phyloP scores from a whole-genome alignment of 2,888 invertebrate genomes.

The Blastobasis adustella region DNA sequence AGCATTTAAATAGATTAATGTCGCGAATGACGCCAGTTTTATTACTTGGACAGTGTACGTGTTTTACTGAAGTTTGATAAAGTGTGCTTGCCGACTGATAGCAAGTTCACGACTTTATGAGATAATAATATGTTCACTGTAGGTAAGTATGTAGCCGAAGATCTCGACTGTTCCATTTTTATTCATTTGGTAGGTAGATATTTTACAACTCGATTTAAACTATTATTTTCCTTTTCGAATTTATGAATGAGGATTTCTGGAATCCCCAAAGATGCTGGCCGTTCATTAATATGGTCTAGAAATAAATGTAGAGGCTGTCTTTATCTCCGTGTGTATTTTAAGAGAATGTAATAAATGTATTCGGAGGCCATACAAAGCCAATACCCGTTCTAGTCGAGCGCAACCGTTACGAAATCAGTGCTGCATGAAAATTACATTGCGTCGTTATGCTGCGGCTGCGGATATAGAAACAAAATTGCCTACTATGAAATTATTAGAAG shows the following conservation, averaged over 20 bases:
- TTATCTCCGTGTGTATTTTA: slow-evolving; percentile 11
- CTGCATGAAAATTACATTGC: slow-evolving; percentile 64
- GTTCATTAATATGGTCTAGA: neutral
- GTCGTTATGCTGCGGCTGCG: slow-evolving; percentile 17
- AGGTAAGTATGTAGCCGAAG: neutral
- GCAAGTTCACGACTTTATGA: slow-evolving; percentile 63
- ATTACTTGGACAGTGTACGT: slow-evolving; percentile 32
- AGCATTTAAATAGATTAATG: slow-evolving; percentile 39
- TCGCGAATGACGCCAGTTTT: slow-evolving; percentile 36
- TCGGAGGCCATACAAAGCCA: slow-evolving; percentile 50
- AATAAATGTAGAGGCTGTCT: neutral
- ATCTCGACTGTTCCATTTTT: slow-evolving; percentile 2
- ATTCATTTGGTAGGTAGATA: no score
- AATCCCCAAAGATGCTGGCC: no score
- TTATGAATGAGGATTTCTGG: no score
- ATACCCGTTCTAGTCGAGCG: slow-evolving; percentile 70
- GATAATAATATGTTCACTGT: slow-evolving; percentile 64
- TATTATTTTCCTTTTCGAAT: no score
- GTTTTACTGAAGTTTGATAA: slow-evolving; percentile 48
- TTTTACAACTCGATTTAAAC: no score
- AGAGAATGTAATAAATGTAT: slow-evolving; percentile 48
- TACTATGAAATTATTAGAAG: no score
- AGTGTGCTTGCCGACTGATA: slow-evolving; percentile 55
- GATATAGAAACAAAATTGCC: no score
- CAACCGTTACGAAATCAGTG: slow-evolving; percentile 72